A percentile compares a stretch with the other conserved stretches of the same genome.
These are phyloP conservation scores for Melipona bicolor DNA, from an alignment of 2,888 invertebrate species.

Conservation along the genomic window DNA sequence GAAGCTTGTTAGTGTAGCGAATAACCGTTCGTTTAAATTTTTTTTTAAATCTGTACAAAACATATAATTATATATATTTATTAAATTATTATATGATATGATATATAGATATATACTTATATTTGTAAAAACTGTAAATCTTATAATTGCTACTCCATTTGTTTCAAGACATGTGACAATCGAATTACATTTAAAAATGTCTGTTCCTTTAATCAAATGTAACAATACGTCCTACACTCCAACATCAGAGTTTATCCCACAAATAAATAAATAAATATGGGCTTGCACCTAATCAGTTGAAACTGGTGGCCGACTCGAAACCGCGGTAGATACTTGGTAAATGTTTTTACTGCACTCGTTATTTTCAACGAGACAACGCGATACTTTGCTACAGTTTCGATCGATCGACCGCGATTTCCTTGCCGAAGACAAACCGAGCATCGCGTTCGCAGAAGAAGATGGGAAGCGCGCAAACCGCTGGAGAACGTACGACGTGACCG, in stretches of 20 bases:
- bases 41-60: too few species aligned
- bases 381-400: not conserved
- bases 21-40: too few species aligned
- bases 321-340: not conserved
- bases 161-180: too few species aligned
- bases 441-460: constrained; percentile 35
- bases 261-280: not conserved
- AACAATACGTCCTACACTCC: too few species aligned
- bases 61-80: too few species aligned
- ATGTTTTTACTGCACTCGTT: not conserved
- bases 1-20: too few species aligned
- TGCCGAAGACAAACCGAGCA: constrained; percentile 25
- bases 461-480: constrained; percentile 45
- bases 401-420: constrained; percentile 10
- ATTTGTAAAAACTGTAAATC: too few species aligned
- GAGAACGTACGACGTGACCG: constrained; percentile 30
- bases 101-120: too few species aligned
- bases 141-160: too few species aligned
- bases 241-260: not conserved
- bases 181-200: too few species aligned
- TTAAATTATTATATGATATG: too few species aligned
- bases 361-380: not conserved
- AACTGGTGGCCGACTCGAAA: not conserved
- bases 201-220: too few species aligned
- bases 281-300: not conserved